These are phyloP conservation scores for Bufo gargarizans DNA, from an alignment of 2,113 vertebrate species.

Conservation along the genomic window DNA sequence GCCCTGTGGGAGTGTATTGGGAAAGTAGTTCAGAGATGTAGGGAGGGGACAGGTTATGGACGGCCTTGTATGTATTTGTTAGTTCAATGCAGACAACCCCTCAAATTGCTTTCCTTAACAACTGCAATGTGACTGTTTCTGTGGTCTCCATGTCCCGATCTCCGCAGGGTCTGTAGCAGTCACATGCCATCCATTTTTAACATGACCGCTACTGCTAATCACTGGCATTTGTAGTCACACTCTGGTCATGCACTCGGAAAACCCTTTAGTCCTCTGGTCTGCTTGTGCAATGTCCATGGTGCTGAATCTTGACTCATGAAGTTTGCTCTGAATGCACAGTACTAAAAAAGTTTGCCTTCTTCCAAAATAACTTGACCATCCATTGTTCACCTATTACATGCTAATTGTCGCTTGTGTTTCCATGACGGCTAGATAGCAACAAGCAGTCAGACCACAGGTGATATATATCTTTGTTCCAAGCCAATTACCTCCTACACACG, in stretches of 20 bases:
- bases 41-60: too few species aligned
- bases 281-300: neutral
- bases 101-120: too few species aligned
- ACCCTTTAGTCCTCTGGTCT: neutral
- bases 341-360: neutral
- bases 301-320: neutral
- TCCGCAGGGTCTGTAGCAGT: too few species aligned
- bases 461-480: slow-evolving; percentile 29
- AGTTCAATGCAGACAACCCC: too few species aligned
- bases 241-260: neutral
- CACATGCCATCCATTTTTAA: too few species aligned
- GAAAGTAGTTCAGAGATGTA: too few species aligned
- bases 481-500: slow-evolving; percentile 33
- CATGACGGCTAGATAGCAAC: neutral
- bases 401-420: slow-evolving; percentile 28
- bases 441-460: neutral
- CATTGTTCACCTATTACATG: slow-evolving; percentile 27
- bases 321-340: neutral
- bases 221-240: too few species aligned
- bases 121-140: too few species aligned
- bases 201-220: too few species aligned
- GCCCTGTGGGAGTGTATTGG: too few species aligned
- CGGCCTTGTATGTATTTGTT: too few species aligned
- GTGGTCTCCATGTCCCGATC: too few species aligned
- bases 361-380: slow-evolving; percentile 30